Evolutionary conservation across 1,140 invertebrate species (phyloP).

Genomic region (Drosophila erecta): DNA sequence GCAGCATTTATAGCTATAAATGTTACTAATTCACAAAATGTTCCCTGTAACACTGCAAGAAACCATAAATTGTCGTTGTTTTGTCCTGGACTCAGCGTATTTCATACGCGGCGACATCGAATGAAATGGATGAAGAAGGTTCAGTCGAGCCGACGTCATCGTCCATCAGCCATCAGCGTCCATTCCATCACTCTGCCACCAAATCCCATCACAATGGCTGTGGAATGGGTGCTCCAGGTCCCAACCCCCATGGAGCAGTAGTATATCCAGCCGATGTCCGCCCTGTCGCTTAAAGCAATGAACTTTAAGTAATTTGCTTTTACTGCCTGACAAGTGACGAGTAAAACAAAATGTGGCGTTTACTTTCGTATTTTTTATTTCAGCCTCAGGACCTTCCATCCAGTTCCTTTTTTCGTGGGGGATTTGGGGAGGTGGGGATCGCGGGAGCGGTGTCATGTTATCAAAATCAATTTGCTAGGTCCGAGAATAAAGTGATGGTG

Average conservation of each 20-base stretch:
- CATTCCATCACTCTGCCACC: conserved; percentile 42
- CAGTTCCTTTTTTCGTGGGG: not conserved
- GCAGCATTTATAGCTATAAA: conserved; percentile 7
- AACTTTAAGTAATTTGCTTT: conserved; percentile 82
- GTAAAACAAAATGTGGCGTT: conserved; percentile 69
- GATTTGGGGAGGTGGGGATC: not conserved
- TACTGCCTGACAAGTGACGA: conserved; percentile 77
- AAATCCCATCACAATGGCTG: conserved; percentile 28
- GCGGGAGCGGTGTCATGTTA: conserved; percentile 34
- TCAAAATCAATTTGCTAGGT: conserved; percentile 74
- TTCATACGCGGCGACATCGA: conserved; percentile 35
- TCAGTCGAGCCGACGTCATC: conserved; percentile 45
- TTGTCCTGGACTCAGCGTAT: conserved; percentile 9
- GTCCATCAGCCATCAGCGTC: conserved; percentile 57
- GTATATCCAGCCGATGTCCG: not conserved
- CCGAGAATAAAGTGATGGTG: not conserved
- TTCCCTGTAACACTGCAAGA: conserved; percentile 12
- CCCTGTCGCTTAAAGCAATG: conserved; percentile 75
- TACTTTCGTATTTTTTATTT: conserved; percentile 53
- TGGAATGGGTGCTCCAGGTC: not conserved
- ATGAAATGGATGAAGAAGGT: conserved; percentile 63
- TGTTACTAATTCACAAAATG: not conserved
- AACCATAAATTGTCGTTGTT: conserved; percentile 32
- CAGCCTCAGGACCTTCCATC: conserved; percentile 4
- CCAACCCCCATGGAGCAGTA: not conserved